phyloP scores from a whole-genome alignment of 2,888 invertebrate species.

The Ophion slaviceki region DNA sequence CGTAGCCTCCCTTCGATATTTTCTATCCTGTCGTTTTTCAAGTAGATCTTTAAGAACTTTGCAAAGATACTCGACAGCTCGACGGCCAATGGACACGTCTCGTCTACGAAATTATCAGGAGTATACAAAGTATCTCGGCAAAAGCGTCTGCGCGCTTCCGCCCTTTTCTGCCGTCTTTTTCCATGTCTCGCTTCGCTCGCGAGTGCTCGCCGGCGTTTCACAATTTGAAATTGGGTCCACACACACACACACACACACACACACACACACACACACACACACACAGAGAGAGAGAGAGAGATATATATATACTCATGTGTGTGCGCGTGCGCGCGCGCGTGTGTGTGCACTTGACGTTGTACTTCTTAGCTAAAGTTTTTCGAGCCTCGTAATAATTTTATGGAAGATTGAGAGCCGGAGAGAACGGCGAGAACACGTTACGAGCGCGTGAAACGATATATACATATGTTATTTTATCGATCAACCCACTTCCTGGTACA shows the following conservation, averaged over 20 bases:
- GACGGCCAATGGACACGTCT: conserved; percentile 20
- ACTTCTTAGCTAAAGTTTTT: conserved; percentile 23
- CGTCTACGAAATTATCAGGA: conserved; percentile 47
- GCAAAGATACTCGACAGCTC: conserved; percentile 53
- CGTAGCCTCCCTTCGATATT: background rate
- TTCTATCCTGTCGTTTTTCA: background rate
- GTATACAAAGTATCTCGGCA: conserved; percentile 31
- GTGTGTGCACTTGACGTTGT: background rate
- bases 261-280: background rate
- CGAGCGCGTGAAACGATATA: conserved; percentile 32
- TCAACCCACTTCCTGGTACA: conserved; percentile 51
- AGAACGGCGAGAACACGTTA: conserved; percentile 24
- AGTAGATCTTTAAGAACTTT: conserved; percentile 7
- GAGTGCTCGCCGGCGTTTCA: background rate
- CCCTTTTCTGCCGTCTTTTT: background rate
- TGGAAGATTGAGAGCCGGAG: conserved; percentile 44
- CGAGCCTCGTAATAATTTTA: conserved; percentile 56
- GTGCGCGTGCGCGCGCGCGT: no score
- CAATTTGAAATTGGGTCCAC: background rate
- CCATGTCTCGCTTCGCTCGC: background rate
- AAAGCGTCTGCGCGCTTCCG: background rate
- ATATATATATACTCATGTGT: no score
- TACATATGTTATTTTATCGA: conserved; percentile 48
- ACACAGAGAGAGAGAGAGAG: no score
- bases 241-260: background rate